phyloP scores from a whole-genome alignment of 92 coral and sea anemone species.

The Parazoanthus atlanticus region DNA sequence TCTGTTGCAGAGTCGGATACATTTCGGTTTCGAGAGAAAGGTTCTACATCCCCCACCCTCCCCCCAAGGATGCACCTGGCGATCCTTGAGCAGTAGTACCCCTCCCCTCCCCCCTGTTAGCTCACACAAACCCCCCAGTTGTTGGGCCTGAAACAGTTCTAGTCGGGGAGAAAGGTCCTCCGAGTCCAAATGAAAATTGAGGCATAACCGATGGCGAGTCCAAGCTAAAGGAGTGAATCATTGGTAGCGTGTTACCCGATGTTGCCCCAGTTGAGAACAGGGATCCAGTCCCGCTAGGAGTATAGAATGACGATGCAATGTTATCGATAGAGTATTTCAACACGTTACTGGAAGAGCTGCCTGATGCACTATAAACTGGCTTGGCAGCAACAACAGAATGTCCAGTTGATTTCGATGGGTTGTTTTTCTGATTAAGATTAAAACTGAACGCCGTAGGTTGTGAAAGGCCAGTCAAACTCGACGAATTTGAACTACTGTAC shows the following conservation, averaged over 20 bases:
- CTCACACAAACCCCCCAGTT: slow-evolving; percentile 38
- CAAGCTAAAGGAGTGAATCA: slow-evolving; percentile 38
- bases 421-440: slow-evolving; percentile 13
- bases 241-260: slow-evolving; percentile 28
- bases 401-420: slow-evolving; percentile 2
- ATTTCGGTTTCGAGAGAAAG: not conserved
- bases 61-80: not conserved
- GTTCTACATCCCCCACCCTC: not conserved
- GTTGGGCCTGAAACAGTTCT: slow-evolving; percentile 46
- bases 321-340: slow-evolving; percentile 86
- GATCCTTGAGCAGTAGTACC: not conserved
- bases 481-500: slow-evolving; percentile 20
- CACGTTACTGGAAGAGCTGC: slow-evolving; percentile 62
- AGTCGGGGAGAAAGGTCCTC: slow-evolving; percentile 66
- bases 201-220: slow-evolving; percentile 45
- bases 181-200: slow-evolving; percentile 58
- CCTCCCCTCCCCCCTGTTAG: not conserved
- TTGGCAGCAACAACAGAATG: not conserved
- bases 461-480: not conserved
- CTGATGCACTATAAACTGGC: not conserved
- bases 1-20: not conserved
- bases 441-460: slow-evolving; percentile 29
- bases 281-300: slow-evolving; percentile 37
- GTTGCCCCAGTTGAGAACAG: slow-evolving; percentile 44
- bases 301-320: slow-evolving; percentile 80